Evolutionary conservation across 2,113 vertebrate species (phyloP).

Genomic region (Chinchilla lanigera): DNA sequence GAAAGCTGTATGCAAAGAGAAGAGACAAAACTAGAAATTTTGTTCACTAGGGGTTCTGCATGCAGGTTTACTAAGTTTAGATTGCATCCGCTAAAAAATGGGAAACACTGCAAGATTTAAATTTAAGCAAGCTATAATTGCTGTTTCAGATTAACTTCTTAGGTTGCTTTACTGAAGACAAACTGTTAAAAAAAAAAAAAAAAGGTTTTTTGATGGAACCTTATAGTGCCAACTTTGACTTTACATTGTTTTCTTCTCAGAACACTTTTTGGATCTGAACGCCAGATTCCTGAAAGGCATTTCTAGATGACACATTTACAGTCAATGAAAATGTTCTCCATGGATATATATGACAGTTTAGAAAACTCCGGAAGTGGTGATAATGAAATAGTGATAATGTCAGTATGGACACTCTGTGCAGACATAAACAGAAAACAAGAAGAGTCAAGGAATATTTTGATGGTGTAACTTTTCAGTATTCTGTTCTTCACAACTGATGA

Average conservation of each 20-base stretch:
- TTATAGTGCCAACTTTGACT: not conserved
- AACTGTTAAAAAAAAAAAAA: constrained; percentile 21
- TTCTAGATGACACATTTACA: constrained; percentile 22
- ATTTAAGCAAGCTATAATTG: not conserved
- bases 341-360: not conserved
- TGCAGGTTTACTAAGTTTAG: not conserved
- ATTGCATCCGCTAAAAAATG: not conserved
- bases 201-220: not conserved
- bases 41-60: not conserved
- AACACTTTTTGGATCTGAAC: not conserved
- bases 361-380: not conserved
- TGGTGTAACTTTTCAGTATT: not conserved
- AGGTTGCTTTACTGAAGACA: not conserved
- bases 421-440: constrained; percentile 42
- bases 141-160: constrained; percentile 16
- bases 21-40: not conserved
- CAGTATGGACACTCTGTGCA: not conserved
- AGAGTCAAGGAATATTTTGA: not conserved
- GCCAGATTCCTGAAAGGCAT: constrained; percentile 27
- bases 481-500: not conserved
- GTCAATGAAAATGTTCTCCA: constrained; percentile 40
- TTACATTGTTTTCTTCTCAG: not conserved
- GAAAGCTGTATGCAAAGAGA: not conserved
- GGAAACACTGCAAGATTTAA: not conserved
- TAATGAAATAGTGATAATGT: not conserved